Conservation (phyloP, 1,140 invertebrate genomes). For the Panagrolaimus sp. region DNA sequence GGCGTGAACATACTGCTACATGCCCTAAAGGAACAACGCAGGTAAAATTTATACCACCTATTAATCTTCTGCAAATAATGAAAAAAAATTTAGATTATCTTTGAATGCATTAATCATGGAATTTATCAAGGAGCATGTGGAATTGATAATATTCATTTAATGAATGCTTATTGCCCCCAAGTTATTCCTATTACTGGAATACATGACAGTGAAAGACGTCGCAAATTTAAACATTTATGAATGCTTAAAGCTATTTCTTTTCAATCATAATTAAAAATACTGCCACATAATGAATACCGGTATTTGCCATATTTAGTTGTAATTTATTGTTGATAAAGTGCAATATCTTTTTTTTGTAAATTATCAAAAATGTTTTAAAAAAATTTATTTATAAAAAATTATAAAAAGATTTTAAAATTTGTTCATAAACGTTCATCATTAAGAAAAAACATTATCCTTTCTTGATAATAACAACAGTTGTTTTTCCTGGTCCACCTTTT, state of each 20-base stretch:
- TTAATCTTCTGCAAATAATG: no score
- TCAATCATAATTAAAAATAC: neutral
- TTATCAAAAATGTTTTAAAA: no score
- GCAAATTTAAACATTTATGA: neutral
- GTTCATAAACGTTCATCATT: no score
- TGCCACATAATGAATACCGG: neutral
- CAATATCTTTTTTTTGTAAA: no score
- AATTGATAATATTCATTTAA: constrained; percentile 39
- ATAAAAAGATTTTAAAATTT: no score
- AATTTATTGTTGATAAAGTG: no score
- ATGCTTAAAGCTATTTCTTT: neutral
- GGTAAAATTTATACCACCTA: constrained; percentile 17
- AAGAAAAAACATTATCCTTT: no score
- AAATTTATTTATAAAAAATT: no score
- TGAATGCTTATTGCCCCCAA: constrained; percentile 36
- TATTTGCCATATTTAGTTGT: constrained; percentile 5
- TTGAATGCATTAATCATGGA: constrained; percentile 42
- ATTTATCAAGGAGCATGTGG: constrained; percentile 45
- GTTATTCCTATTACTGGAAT: constrained; percentile 5
- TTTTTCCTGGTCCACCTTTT: no score
- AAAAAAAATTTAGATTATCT: constrained; percentile 39
- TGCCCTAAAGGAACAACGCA: constrained; percentile 45
- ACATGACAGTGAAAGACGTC: constrained; percentile 6
- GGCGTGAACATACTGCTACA: constrained; percentile 37
- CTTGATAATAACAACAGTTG: no score